phyloP scores from a whole-genome alignment of 2,113 vertebrate genomes.

The Neomonachus schauinslandi region DNA sequence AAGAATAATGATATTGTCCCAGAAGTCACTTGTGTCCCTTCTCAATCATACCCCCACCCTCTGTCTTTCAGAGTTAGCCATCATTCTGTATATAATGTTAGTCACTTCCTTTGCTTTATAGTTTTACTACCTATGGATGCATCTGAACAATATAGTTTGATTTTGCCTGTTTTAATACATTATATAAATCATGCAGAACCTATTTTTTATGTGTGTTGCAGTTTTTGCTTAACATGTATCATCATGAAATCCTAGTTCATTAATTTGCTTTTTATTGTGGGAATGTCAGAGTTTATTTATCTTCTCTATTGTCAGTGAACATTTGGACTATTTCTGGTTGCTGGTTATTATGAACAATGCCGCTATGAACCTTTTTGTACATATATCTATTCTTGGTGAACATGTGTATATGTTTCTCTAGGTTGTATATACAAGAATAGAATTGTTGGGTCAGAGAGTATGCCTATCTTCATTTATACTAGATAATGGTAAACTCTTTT shows the following conservation, averaged over 20 bases:
- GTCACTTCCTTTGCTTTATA: neutral
- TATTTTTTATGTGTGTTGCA: constrained; percentile 44
- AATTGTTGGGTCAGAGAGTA: neutral
- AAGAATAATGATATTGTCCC: neutral
- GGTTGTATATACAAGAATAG: neutral
- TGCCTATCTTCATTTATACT: neutral
- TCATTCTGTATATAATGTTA: neutral
- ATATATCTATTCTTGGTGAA: neutral
- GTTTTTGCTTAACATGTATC: constrained; percentile 22
- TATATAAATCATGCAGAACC: neutral
- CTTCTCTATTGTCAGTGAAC: neutral
- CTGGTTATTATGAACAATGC: constrained; percentile 15
- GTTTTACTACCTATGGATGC: constrained; percentile 19
- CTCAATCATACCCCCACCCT: neutral
- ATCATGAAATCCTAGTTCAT: constrained; percentile 35
- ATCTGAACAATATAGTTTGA: constrained; percentile 7
- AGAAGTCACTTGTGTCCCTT: neutral
- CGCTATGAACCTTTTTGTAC: neutral
- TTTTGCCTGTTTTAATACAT: constrained; percentile 13
- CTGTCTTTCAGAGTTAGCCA: neutral
- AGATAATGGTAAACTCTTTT: neutral
- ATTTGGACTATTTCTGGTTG: constrained; percentile 39
- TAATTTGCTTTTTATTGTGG: constrained; percentile 15
- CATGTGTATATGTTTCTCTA: neutral
- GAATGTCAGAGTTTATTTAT: constrained; percentile 23